Conservation (phyloP, 2,888 invertebrate genomes). For the Acrocera orbiculus region DNA sequence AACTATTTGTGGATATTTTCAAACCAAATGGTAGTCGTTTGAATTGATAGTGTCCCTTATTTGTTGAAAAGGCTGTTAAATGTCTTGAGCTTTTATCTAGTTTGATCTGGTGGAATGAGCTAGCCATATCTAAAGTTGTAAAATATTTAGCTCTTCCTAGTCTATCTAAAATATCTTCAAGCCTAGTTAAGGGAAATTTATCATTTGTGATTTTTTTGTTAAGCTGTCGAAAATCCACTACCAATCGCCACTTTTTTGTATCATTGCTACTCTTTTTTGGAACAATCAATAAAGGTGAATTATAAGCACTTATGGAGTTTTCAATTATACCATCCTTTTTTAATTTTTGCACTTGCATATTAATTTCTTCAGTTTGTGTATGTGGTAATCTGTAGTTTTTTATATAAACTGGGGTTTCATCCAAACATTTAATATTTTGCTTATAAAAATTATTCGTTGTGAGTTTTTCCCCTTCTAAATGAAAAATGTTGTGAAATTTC, state of each 20-base stretch:
- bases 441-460: not conserved
- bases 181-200: not conserved
- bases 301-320: constrained; percentile 1
- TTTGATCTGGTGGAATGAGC: constrained; percentile 5
- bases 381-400: not conserved
- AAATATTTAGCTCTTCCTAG: constrained; percentile 8
- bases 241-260: constrained; percentile 2
- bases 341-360: not conserved
- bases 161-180: constrained; percentile 2
- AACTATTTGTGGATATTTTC: too few species aligned
- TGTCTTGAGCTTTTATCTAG: not conserved
- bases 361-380: not conserved
- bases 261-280: constrained; percentile 2
- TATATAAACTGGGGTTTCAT: not conserved
- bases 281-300: constrained; percentile 5
- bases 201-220: constrained; percentile 3
- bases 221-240: constrained; percentile 1
- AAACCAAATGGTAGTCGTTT: too few species aligned
- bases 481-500: not conserved
- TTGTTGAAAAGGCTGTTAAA: constrained; percentile 4
- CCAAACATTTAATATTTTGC: not conserved
- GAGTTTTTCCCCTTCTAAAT: not conserved
- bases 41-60: constrained; percentile 4
- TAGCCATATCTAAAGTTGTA: constrained; percentile 6
- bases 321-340: constrained; percentile 2